These are phyloP conservation scores for Monopterus albus DNA, from an alignment of 2,113 vertebrate genomes.

Conservation along the genomic window DNA sequence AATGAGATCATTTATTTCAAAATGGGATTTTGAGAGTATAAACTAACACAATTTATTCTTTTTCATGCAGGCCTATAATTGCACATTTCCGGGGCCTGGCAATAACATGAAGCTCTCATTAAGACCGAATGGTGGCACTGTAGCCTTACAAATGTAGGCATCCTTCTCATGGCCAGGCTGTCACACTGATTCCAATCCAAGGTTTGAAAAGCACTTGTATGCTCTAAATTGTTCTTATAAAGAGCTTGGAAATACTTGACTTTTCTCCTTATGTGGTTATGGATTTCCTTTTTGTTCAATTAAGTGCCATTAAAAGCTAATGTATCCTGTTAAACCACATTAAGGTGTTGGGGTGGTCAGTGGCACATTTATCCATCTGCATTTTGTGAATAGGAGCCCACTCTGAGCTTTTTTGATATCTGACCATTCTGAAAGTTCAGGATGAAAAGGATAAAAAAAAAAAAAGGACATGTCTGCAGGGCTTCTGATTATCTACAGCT, in stretches of 20 bases:
- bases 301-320: slow-evolving; percentile 85
- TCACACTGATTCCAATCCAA: slow-evolving; percentile 78
- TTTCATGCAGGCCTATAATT: slow-evolving; percentile 9
- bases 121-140: slow-evolving; percentile 81
- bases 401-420: slow-evolving; percentile 51
- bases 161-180: slow-evolving; percentile 42
- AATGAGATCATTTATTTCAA: slow-evolving; percentile 35
- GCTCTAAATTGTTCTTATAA: slow-evolving; percentile 86
- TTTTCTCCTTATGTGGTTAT: slow-evolving; percentile 86
- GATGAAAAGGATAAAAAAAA: slow-evolving; percentile 66
- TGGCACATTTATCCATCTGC: slow-evolving; percentile 37
- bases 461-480: slow-evolving; percentile 50
- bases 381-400: slow-evolving; percentile 53
- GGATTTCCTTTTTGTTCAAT: slow-evolving; percentile 82
- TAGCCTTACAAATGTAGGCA: slow-evolving; percentile 74
- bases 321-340: slow-evolving; percentile 79
- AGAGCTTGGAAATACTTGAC: slow-evolving; percentile 87
- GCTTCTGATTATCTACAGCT: slow-evolving; percentile 62
- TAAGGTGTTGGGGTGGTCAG: slow-evolving; percentile 71
- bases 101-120: not conserved
- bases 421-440: slow-evolving; percentile 59
- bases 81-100: not conserved
- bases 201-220: slow-evolving; percentile 87
- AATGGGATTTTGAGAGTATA: slow-evolving; percentile 39
- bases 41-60: slow-evolving; percentile 31